phyloP scores from a whole-genome alignment of 2,113 vertebrate genomes.

The Periophthalmus modestus region DNA sequence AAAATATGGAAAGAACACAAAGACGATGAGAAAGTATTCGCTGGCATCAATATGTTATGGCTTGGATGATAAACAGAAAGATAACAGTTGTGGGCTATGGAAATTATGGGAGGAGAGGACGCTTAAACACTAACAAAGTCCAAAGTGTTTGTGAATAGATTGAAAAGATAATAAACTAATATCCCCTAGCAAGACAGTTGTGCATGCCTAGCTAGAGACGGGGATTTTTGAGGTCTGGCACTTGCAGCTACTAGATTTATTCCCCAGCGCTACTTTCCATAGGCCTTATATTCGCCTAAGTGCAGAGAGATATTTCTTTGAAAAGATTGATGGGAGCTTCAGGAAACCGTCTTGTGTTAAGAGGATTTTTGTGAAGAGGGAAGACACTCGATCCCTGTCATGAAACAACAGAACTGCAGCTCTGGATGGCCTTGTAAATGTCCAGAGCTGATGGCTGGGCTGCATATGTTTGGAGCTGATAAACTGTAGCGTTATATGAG shows the following conservation, averaged over 20 bases:
- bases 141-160: slow-evolving; percentile 33
- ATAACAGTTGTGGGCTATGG: not conserved
- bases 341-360: slow-evolving; percentile 43
- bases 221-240: slow-evolving; percentile 72
- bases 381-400: slow-evolving; percentile 54
- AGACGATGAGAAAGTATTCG: slow-evolving; percentile 5
- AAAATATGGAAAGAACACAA: slow-evolving; percentile 1
- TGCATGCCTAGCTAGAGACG: slow-evolving; percentile 52
- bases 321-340: slow-evolving; percentile 54
- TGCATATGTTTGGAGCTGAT: slow-evolving; percentile 44
- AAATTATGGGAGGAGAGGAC: slow-evolving; percentile 10
- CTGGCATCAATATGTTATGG: not conserved
- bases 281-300: slow-evolving; percentile 34
- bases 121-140: slow-evolving; percentile 24
- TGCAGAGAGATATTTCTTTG: slow-evolving; percentile 44
- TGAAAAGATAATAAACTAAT: slow-evolving; percentile 37
- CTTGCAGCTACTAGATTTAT: slow-evolving; percentile 62
- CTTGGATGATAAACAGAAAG: not conserved
- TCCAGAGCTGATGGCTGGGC: slow-evolving; percentile 49
- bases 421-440: slow-evolving; percentile 61
- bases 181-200: slow-evolving; percentile 45
- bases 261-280: slow-evolving; percentile 37
- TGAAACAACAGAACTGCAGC: slow-evolving; percentile 56
- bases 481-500: slow-evolving; percentile 19
- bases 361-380: slow-evolving; percentile 29